Percentiles rank a stretch among this genome's conserved stretches.
Conservation (phyloP, 2,113 vertebrate genomes). For the Clarias batrachus region DNA sequence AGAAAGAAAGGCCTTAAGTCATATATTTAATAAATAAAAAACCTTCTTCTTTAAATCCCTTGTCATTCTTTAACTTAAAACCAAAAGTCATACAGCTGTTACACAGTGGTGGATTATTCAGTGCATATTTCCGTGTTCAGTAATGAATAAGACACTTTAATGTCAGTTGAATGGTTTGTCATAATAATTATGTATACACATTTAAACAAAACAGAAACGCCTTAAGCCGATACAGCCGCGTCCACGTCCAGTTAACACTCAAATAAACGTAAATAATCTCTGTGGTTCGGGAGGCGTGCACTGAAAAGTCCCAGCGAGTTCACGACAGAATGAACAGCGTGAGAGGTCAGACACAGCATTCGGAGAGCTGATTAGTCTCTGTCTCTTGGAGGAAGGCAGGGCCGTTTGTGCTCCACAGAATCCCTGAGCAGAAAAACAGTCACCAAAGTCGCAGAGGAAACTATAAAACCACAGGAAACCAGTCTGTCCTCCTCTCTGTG, state of each 20-base stretch:
- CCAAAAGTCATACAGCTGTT: neutral
- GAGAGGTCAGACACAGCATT: constrained; percentile 41
- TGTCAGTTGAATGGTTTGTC: neutral
- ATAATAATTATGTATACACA: constrained; percentile 2
- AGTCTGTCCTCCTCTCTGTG: constrained; percentile 69
- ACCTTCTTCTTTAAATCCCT: neutral
- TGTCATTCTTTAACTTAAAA: neutral
- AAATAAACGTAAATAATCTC: constrained; percentile 16
- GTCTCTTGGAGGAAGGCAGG: constrained; percentile 61
- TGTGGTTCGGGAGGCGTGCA: constrained; percentile 1
- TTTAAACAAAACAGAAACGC: constrained; percentile 20
- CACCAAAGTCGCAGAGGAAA: constrained; percentile 63
- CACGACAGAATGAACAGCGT: neutral
- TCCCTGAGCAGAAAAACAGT: constrained; percentile 73
- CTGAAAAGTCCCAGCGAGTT: constrained; percentile 23
- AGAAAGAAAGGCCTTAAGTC: neutral
- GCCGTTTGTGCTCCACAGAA: constrained; percentile 73
- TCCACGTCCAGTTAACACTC: neutral
- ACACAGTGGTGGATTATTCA: constrained; percentile 28
- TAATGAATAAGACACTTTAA: constrained; percentile 1
- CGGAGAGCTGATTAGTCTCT: constrained; percentile 59
- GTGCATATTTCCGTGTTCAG: constrained; percentile 10
- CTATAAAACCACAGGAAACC: constrained; percentile 61
- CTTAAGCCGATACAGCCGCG: neutral
- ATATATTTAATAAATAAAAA: neutral